Percentiles rank a stretch among this genome's conserved stretches.
phyloP scores from a whole-genome alignment of 2,888 invertebrate species.

The Dolichomitus sp. region DNA sequence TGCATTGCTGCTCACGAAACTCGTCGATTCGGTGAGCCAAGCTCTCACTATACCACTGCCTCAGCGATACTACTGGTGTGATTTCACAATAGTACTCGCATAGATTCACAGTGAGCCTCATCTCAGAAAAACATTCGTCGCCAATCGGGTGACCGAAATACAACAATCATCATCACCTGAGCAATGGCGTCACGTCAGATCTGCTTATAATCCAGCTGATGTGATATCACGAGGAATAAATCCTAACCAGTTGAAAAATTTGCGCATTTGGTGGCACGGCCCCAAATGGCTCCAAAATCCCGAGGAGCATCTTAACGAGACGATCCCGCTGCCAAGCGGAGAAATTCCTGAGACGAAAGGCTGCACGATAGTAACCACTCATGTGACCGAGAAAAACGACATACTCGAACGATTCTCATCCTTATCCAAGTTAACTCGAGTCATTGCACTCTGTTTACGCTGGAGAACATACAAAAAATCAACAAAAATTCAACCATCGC shows the following conservation, averaged over 20 bases:
- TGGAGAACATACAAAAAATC: too few species aligned
- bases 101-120: conserved; percentile 25
- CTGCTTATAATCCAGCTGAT: neutral
- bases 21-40: conserved; percentile 47
- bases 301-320: neutral
- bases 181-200: neutral
- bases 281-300: neutral
- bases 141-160: conserved; percentile 22
- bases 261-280: conserved; percentile 6
- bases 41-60: conserved; percentile 50
- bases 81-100: conserved; percentile 67
- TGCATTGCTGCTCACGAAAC: conserved; percentile 10
- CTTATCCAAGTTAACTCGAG: conserved; percentile 22
- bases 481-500: too few species aligned
- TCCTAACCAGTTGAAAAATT: conserved; percentile 33
- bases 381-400: neutral
- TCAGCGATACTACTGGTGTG: conserved; percentile 66
- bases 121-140: conserved; percentile 33
- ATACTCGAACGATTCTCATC: conserved; percentile 4
- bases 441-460: conserved; percentile 21
- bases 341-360: neutral
- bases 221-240: conserved; percentile 55
- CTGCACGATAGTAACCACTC: neutral
- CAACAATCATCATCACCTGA: neutral
- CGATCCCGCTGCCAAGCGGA: neutral